Base-by-base conservation (phyloP, 92 coral and sea anemone species). In the Umimayanthus chanpuru region DNA sequence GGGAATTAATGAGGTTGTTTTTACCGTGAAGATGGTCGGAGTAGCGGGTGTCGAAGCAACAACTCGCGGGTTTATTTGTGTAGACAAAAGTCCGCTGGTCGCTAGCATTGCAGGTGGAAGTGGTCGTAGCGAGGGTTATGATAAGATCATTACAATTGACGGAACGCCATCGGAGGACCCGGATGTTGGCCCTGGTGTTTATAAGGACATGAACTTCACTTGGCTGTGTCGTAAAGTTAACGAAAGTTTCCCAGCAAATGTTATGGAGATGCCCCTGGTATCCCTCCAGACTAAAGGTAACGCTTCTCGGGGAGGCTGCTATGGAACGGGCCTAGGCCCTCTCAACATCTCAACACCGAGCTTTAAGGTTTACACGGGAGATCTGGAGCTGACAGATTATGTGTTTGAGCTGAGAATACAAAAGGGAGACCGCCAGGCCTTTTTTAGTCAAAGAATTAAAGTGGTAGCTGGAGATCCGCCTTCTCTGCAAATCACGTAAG, bases 111-210 rank as follows among this genome's bases (percentile, higher is more conserved):
- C 20, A 2, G 94, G 95, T 49, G 97, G 97, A 2, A 47, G 58
- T 87, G 78, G 76, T 36, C 91, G 95, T 49, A 92, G 88, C 16
- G 95, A 86, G 12, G 93, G 91, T n/a, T 85, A 77, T 71, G 65
- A 15, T 61, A 89, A 89, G 53, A 7, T 6, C 23, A 76, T 86
- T 71, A 74, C 44, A 26, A 56, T 92, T 7, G 65, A 92, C 74
- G 94, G 91, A 4, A 81, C 91, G 12, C 1, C 86, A 9, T 90
- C 93, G 20, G 74, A 81, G 20, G 97, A 94, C 81, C 85, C 91
- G 9, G 95, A 89, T 89, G 67, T 88, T 36, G 91, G 70, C 5
- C 89, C 85, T 21, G 91, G 91, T 64, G 58, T 74, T 18, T 73
- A 88, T 25, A 44, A 66, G 18, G 90, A 86, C 77, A 88, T 92